A percentile compares a stretch with the other conserved stretches of the same genome.
These are phyloP conservation scores for Hypocryptadius cinnamomeus DNA, from an alignment of 2,113 vertebrate genomes.

Conservation along the genomic window DNA sequence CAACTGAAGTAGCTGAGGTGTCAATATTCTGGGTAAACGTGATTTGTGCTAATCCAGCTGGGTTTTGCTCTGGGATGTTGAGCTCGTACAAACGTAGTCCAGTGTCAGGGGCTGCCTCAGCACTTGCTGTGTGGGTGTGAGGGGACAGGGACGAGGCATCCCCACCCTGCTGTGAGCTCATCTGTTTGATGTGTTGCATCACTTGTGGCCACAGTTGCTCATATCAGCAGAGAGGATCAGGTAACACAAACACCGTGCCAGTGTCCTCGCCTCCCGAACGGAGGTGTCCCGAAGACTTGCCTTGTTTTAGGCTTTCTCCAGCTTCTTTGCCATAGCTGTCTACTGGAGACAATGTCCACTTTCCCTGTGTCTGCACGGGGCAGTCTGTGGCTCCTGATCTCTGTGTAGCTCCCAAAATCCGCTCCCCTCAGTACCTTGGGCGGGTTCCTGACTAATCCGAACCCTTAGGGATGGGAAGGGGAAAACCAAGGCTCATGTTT, in stretches of 20 bases:
- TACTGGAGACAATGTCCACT: neutral
- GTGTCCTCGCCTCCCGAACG: neutral
- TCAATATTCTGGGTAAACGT: neutral
- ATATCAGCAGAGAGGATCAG: neutral
- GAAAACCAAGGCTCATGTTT: fast-evolving
- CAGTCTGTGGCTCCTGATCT: neutral
- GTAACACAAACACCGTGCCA: neutral
- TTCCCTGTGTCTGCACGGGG: neutral
- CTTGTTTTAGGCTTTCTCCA: neutral
- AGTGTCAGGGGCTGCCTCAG: neutral
- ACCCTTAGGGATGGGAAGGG: neutral
- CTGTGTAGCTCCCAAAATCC: neutral
- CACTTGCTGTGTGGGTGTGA: neutral
- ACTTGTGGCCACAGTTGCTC: neutral
- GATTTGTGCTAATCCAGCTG: neutral
- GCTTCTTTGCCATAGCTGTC: neutral
- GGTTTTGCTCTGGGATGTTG: neutral
- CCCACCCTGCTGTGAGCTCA: neutral
- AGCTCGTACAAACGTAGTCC: neutral
- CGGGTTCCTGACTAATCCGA: neutral
- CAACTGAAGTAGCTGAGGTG: neutral
- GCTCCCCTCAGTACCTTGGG: neutral
- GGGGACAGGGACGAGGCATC: neutral
- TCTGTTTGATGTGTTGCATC: neutral
- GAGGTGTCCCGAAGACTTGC: neutral